Percentiles rank a stretch among this genome's conserved stretches.
Evolutionary conservation across 2,888 invertebrate genomes (phyloP).

Genomic region (Blomia tropicalis): DNA sequence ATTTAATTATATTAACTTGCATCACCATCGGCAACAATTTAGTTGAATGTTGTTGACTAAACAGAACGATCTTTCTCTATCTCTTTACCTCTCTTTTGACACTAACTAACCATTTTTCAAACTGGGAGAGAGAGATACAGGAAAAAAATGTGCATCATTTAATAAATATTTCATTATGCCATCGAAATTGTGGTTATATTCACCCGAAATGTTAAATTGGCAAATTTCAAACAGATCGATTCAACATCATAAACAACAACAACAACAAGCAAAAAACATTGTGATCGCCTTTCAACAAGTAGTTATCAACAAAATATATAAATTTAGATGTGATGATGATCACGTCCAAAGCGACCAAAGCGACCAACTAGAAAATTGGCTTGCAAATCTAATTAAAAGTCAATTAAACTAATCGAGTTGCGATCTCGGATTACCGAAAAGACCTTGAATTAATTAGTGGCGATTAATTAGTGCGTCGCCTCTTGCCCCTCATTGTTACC

Average conservation of each 20-base stretch:
- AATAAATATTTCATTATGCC: constrained; percentile 6
- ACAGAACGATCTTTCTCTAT: too few relatives aligned
- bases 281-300: constrained; percentile 5
- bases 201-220: not conserved
- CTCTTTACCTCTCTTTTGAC: too few relatives aligned
- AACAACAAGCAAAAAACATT: too few relatives aligned
- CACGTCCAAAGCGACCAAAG: not conserved
- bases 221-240: not conserved
- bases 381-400: constrained; percentile 12
- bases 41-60: too few relatives aligned
- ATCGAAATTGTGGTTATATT: not conserved
- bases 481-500: not conserved
- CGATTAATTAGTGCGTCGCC: constrained; percentile 2
- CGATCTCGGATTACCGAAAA: constrained; percentile 6
- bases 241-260: too few relatives aligned
- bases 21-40: too few relatives aligned
- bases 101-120: too few relatives aligned
- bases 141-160: too few relatives aligned
- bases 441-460: constrained; percentile 9
- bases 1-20: constrained; percentile 7
- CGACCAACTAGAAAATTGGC: not conserved
- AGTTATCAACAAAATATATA: too few relatives aligned
- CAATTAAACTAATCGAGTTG: constrained; percentile 8
- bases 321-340: not conserved
- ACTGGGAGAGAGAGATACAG: too few relatives aligned